Conservation (phyloP, 1,140 invertebrate genomes). For the Aphelenchoides fujianensis region DNA sequence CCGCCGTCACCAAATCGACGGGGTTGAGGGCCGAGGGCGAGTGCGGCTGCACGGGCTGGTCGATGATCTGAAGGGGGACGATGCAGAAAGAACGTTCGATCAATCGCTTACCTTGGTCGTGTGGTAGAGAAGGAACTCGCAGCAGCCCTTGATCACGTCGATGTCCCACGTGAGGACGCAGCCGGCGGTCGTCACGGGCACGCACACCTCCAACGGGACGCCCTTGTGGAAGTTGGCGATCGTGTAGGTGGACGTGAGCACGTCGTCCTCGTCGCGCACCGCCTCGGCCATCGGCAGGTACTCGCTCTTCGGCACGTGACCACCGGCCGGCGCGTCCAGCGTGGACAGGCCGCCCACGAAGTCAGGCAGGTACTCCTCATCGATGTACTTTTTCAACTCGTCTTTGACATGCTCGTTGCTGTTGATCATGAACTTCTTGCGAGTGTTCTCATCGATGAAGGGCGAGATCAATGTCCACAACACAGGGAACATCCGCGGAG, state of each 20-base stretch:
- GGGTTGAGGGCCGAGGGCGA: slow-evolving; percentile 53
- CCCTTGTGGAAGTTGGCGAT: slow-evolving; percentile 47
- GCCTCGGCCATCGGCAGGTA: slow-evolving; percentile 75
- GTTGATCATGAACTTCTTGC: slow-evolving; percentile 75
- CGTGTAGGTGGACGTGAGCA: slow-evolving; percentile 62
- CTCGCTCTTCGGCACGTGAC: slow-evolving; percentile 80
- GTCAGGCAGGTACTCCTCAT: slow-evolving; percentile 80
- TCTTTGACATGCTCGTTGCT: slow-evolving; percentile 50
- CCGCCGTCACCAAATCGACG: slow-evolving; percentile 54
- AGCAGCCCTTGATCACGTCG: slow-evolving; percentile 84
- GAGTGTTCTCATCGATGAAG: slow-evolving; percentile 93
- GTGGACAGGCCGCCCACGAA: slow-evolving; percentile 73
- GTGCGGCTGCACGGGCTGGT: slow-evolving; percentile 39
- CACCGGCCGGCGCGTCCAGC: slow-evolving; percentile 73
- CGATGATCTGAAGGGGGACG: slow-evolving; percentile 41
- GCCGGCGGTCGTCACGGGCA: slow-evolving; percentile 77
- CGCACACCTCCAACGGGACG: slow-evolving; percentile 65
- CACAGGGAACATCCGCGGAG: slow-evolving; percentile 87
- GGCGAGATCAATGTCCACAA: slow-evolving; percentile 93
- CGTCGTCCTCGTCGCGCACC: slow-evolving; percentile 66
- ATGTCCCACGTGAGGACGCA: slow-evolving; percentile 94
- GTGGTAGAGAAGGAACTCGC: slow-evolving; percentile 80
- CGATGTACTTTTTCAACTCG: slow-evolving; percentile 77
- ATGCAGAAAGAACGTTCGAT: slow-evolving; percentile 4
- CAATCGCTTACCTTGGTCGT: slow-evolving; percentile 66